Evolutionary conservation across 2,113 vertebrate species (phyloP).

Genomic region (Barnardius zonarius): DNA sequence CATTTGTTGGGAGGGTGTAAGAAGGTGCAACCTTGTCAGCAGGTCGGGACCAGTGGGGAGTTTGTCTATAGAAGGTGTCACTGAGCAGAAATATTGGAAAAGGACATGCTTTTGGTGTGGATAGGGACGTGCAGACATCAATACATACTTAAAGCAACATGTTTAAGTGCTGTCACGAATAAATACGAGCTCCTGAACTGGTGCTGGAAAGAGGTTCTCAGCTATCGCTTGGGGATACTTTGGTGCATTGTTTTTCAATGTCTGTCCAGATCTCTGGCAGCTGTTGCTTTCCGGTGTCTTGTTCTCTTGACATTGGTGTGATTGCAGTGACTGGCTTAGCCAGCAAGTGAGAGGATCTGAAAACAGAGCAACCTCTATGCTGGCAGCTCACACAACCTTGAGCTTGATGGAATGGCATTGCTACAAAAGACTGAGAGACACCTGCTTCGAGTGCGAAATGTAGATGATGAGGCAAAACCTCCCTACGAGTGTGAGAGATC

Average conservation of each 20-base stretch:
- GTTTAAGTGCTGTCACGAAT: background rate
- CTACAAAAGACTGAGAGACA: background rate
- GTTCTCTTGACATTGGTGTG: background rate
- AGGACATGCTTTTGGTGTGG: background rate
- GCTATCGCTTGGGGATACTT: background rate
- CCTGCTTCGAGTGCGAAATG: background rate
- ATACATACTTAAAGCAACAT: background rate
- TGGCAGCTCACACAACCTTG: background rate
- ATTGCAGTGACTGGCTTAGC: background rate
- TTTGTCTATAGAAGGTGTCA: background rate
- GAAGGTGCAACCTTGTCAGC: background rate
- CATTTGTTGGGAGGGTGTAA: background rate
- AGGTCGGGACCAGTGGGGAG: background rate
- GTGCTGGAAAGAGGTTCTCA: background rate
- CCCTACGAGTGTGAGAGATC: accelerated
- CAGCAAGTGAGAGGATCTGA: background rate
- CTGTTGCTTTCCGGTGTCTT: background rate
- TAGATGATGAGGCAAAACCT: background rate
- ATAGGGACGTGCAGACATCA: background rate
- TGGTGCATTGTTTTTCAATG: background rate
- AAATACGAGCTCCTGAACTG: background rate
- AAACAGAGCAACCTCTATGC: background rate
- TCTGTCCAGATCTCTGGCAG: background rate
- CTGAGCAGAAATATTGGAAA: background rate
- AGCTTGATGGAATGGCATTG: background rate